Conservation (phyloP, 2,888 invertebrate species). For the Zhengitettix transpicula region DNA sequence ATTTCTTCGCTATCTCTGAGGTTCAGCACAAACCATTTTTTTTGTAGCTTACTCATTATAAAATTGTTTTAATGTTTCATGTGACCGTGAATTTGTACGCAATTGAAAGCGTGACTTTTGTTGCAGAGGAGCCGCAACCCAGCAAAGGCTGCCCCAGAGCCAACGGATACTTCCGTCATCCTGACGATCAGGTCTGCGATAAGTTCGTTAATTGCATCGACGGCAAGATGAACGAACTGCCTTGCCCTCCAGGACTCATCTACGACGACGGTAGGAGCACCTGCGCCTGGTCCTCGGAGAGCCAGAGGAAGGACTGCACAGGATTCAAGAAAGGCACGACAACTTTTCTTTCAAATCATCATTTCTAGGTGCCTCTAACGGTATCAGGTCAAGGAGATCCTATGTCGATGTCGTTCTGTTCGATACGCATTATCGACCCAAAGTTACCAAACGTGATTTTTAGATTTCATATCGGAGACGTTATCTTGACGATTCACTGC, state of each 20-base stretch:
- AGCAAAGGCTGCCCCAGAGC: constrained; percentile 57
- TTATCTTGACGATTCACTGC: too few relatives aligned
- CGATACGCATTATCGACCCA: too few relatives aligned
- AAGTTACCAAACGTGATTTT: too few relatives aligned
- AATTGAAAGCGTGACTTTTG: neutral
- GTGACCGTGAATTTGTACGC: neutral
- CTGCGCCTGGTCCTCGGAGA: constrained; percentile 56
- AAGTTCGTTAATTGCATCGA: constrained; percentile 66
- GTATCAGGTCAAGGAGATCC: too few relatives aligned
- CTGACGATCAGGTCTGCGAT: constrained; percentile 55
- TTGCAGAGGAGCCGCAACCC: constrained; percentile 56
- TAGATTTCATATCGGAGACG: too few relatives aligned
- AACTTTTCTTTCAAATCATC: too few relatives aligned
- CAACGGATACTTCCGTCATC: constrained; percentile 62
- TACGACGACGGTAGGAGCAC: constrained; percentile 56
- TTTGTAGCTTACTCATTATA: too few relatives aligned
- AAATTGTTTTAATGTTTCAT: too few relatives aligned
- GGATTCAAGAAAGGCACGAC: constrained; percentile 31
- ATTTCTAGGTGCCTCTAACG: too few relatives aligned
- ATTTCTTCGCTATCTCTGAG: too few relatives aligned
- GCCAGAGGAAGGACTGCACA: constrained; percentile 35
- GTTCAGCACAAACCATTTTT: too few relatives aligned
- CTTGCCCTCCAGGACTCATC: constrained; percentile 57
- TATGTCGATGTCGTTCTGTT: too few relatives aligned
- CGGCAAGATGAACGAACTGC: constrained; percentile 45